A percentile compares a stretch with the other conserved stretches of the same genome.
These are phyloP conservation scores for Toxonevra muliebris DNA, from an alignment of 2,888 invertebrate species.

Conservation along the genomic window DNA sequence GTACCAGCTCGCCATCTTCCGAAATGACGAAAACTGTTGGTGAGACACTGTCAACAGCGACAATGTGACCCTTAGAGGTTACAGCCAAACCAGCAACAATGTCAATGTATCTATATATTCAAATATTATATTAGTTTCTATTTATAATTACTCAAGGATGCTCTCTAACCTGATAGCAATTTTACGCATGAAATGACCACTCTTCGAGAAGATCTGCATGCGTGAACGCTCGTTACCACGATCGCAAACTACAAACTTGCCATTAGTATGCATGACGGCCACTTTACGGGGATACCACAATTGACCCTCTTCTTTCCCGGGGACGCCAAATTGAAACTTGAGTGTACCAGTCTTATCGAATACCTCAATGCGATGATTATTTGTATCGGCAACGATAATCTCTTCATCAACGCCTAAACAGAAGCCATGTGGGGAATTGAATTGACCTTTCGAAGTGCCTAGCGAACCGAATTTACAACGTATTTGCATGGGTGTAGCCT, in stretches of 20 bases:
- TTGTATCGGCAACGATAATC: conserved; percentile 95
- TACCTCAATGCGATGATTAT: conserved; percentile 95
- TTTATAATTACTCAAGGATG: not conserved
- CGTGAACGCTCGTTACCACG: conserved; percentile 95
- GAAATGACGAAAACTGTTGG: conserved; percentile 95
- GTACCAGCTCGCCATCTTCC: conserved; percentile 89
- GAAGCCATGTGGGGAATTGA: conserved; percentile 97
- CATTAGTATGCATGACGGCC: conserved; percentile 86
- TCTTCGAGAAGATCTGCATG: conserved; percentile 97
- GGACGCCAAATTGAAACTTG: conserved; percentile 93
- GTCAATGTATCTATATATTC: conserved; percentile 75
- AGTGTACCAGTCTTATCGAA: conserved; percentile 94
- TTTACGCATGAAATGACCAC: conserved; percentile 94
- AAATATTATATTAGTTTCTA: conserved; percentile 10
- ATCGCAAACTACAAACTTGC: conserved; percentile 96
- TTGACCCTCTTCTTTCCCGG: conserved; percentile 96
- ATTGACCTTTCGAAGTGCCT: conserved; percentile 92
- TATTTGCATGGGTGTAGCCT: conserved; percentile 86
- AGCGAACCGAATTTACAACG: conserved; percentile 93
- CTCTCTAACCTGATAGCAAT: conserved; percentile 76
- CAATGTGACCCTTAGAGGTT: conserved; percentile 90
- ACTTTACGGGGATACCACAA: conserved; percentile 98
- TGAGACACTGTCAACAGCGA: conserved; percentile 96
- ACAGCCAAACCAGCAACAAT: conserved; percentile 95
- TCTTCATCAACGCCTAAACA: conserved; percentile 95